Evolutionary conservation across 2,797 vertebrate genomes (phyloP), one percentile per base, ranked within the genome.

Genomic region (Urophycis tenuis): DNA sequence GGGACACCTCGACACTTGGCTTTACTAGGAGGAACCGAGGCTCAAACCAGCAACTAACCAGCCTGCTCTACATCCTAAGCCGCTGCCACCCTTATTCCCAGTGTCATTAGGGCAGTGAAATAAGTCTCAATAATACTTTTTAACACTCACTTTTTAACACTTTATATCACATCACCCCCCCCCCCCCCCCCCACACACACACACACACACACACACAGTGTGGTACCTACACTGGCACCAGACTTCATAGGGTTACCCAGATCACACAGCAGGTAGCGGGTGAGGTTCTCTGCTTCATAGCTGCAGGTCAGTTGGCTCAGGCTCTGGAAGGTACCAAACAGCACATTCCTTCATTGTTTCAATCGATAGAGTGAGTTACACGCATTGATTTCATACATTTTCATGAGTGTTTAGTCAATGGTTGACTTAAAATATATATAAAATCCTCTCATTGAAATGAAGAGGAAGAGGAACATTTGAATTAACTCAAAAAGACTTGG

Each of bases 171-270:
- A 60, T 25, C 53, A 60, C 22, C n/a, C n/a, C 49, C 22, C 17
- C 22, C 49, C 6, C 12, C 79, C 70, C 32, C 22, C 69, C 70
- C 73, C 79, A 74, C 30, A 76, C 29, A 11, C 67, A 77, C 70
- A 83, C 79, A 78, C 45, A 64, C 33, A 71, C 75, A 73, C 75
- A 73, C 72, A 74, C 77, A 45, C 35, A 70, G 72, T 73, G 74
- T 32, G 75, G 76, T 75, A 91, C 95, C 95, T 91, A 97, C 96
- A 12, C 85, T 95, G 81, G 93, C 91, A 29, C 93, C 94, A 15
- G 96, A 92, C 90, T 96, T 96, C 96, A 98, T 96, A 81, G 96
- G 96, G 91, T 97, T 98, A 79, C 96, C 96, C 82, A 98, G 93
- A 89, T 96, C 96, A 82, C 96, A 98, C 81, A 94, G 77, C 0